Evolutionary conservation across 1,140 invertebrate species (phyloP), one percentile per base, ranked within the genome.

Genomic region (Trichonephila inaurata): DNA sequence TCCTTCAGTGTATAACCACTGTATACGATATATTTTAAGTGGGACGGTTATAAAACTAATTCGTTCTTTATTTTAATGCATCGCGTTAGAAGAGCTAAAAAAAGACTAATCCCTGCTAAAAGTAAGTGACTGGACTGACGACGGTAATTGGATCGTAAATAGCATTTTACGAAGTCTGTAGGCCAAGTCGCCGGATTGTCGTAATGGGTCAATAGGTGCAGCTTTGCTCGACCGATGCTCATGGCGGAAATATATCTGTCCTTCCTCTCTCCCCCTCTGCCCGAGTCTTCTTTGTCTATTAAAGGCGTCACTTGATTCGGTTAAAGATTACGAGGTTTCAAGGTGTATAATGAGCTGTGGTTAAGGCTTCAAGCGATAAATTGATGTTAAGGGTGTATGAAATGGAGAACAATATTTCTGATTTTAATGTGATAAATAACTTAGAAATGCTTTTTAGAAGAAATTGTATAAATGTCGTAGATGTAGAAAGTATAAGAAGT

Each of bases 121-220:
- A 85, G n/a, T 85, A 64, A 28, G 60, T 88, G 86, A 88, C 40
- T 88, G 28, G 62, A 66, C 62, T n/a, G 62, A 66, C 62, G n/a
- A 19, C 51, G 44, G n/a, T 19, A 89, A 89, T 51, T 89, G 44
- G 88, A 62, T 77, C 88, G 69, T 77, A 77, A 77, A 69, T 69
- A 44, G 64, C 64, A 89, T 58, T 89, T 88, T 62, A 28, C 62
- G 40, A 40, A 62, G 86, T 89, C 86, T 85, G 24, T 87, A 61
- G 85, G 85, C 60, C 85, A 87, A 19, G 28, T 33, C 85, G 14
- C n/a, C 21, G 10, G 8, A 16, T 61, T 24, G 33, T 66, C 88
- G 88, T 77, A 89, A 89, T 89, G 88, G 88, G 88, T 89, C 88
- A 89, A 69, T 89, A 58, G 88, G 88, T 72, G 66, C n/a, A 61